These are phyloP conservation scores for Piaya cayana DNA, from an alignment of 2,113 vertebrate genomes.

Conservation along the genomic window DNA sequence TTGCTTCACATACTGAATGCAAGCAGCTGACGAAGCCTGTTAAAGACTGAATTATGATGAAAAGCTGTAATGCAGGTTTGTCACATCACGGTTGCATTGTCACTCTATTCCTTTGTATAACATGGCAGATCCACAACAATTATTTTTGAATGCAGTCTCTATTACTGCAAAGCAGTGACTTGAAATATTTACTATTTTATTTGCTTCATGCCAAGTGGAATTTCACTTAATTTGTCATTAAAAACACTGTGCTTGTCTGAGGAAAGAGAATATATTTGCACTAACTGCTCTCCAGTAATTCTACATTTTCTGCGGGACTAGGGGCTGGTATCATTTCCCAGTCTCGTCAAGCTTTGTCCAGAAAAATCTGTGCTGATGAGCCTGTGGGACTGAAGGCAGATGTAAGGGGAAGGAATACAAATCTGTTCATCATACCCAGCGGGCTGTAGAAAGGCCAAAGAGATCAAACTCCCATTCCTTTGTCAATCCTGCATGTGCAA, in stretches of 20 bases:
- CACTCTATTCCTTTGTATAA: slow-evolving; percentile 49
- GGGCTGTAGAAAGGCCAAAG: background rate
- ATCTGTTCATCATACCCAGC: background rate
- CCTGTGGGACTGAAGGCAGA: background rate
- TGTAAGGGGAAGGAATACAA: background rate
- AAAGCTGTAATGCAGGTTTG: slow-evolving; percentile 67
- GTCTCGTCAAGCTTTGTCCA: background rate
- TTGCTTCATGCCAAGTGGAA: slow-evolving; percentile 59
- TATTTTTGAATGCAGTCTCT: slow-evolving; percentile 63
- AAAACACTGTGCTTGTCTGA: slow-evolving; percentile 55
- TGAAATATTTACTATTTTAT: slow-evolving; percentile 71
- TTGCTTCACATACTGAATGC: background rate
- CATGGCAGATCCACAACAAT: slow-evolving; percentile 68
- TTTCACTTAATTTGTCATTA: slow-evolving; percentile 72
- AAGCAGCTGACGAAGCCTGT: slow-evolving; percentile 43
- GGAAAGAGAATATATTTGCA: background rate
- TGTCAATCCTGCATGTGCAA: background rate
- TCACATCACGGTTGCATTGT: slow-evolving; percentile 57
- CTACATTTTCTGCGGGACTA: slow-evolving; percentile 3
- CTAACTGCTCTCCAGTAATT: background rate
- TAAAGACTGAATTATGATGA: slow-evolving; percentile 62
- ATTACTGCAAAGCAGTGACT: slow-evolving; percentile 39
- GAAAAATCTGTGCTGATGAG: background rate
- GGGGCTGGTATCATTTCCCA: background rate
- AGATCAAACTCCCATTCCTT: background rate